Base-by-base conservation (phyloP, 2,888 invertebrate genomes). In the Cephus rjabovi region DNA sequence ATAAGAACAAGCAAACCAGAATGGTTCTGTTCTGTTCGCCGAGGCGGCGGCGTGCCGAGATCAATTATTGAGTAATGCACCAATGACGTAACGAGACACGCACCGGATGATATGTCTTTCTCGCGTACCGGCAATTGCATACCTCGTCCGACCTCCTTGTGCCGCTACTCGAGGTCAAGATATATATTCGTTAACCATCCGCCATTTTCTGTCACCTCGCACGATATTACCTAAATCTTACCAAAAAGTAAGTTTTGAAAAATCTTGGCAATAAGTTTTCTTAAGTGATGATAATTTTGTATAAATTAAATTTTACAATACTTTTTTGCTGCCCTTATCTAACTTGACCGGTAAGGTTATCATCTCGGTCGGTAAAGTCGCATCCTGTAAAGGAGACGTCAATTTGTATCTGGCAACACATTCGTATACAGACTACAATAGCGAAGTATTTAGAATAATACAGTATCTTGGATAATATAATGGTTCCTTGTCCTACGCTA, bases 41-140 rank as follows among this genome's bases (percentile, higher is more conserved):
- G 12, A 71, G 33, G 6, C 56, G 56, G 56, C 31, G 31, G 31
- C 12, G 31, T 34, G 31, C 34, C 33, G 71, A 71, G 74, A 74
- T 74, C 34, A 40, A 74, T 74, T 40, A 40, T 74, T 74, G 74
- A 74, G 74, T 74, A 74, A 74, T 34, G 35, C 37, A 34, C 74
- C 37, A 34, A 34, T 74, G 74, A 74, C 37, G 74, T 34, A 74
- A 74, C 11, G 23, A 40, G 30, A 34, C 74, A 74, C 35, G 74
- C 74, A 40, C 74, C 34, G 34, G 74, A 74, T 34, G 37, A 74
- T 74, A 35, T 56, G 56, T 56, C 56, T 56, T 56, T 56, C 56
- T 23, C 56, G 56, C 56, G 56, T 56, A 9, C 56, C 56, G 56
- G 56, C 56, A 23, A 56, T 23, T 56, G 23, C 56, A 23, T 56